phyloP scores from a whole-genome alignment of 1,140 invertebrate species.

The Leptestheria dahalacensis region DNA sequence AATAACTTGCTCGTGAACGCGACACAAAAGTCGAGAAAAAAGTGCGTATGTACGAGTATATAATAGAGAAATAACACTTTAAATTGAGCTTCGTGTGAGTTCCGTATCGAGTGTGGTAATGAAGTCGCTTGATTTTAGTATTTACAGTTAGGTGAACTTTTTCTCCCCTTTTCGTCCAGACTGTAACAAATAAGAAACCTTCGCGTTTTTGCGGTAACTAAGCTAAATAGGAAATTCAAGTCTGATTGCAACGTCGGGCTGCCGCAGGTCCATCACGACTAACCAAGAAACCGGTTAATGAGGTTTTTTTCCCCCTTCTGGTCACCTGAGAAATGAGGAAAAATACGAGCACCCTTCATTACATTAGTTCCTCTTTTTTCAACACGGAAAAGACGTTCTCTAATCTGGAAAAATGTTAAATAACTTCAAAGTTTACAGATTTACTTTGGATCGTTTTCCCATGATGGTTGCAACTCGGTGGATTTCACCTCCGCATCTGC shows the following conservation, averaged over 20 bases:
- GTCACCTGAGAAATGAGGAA: too few relatives aligned
- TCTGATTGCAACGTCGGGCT: not conserved
- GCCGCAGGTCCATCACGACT: not conserved
- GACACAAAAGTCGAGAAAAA: too few relatives aligned
- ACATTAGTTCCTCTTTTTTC: too few relatives aligned
- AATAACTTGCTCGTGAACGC: too few relatives aligned
- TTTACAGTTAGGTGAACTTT: not conserved
- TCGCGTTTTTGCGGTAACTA: not conserved
- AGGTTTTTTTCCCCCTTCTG: not conserved
- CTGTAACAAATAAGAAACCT: not conserved
- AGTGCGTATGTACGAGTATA: too few relatives aligned
- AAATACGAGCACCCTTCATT: too few relatives aligned
- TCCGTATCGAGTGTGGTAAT: not conserved
- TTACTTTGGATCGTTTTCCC: too few relatives aligned
- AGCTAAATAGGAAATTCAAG: not conserved
- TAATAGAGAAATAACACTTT: not conserved
- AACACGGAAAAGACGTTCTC: too few relatives aligned
- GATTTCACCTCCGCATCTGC: too few relatives aligned
- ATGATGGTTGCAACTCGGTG: too few relatives aligned
- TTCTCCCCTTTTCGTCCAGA: not conserved
- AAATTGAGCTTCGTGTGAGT: not conserved
- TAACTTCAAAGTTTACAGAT: too few relatives aligned
- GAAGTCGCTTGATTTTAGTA: not conserved
- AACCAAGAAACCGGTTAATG: not conserved
- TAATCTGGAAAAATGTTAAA: too few relatives aligned